A percentile compares a stretch with the other conserved stretches of the same genome.
Conservation (phyloP, 2,888 invertebrate species). For the Piscicola geometra region DNA sequence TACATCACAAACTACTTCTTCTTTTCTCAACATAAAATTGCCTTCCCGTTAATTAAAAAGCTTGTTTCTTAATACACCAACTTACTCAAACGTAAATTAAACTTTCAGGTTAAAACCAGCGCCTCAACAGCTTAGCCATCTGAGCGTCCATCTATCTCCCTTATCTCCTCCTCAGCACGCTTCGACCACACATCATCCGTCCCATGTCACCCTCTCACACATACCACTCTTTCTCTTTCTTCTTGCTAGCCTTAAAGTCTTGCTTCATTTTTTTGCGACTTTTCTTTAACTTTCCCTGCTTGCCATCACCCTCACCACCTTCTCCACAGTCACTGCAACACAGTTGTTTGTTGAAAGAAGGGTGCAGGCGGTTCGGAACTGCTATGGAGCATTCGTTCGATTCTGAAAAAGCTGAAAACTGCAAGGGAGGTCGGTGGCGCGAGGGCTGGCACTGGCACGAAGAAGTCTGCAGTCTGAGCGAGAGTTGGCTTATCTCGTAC, state of each 20-base stretch:
- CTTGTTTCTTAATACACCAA: too few relatives aligned
- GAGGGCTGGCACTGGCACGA: slow-evolving; percentile 5
- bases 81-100: too few relatives aligned
- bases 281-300: slow-evolving; percentile 14
- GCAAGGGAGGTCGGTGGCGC: background rate
- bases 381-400: background rate
- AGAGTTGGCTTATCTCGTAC: slow-evolving; percentile 20
- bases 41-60: too few relatives aligned
- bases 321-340: slow-evolving; percentile 11
- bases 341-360: background rate
- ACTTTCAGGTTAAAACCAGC: too few relatives aligned
- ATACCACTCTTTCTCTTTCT: slow-evolving; percentile 31
- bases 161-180: background rate
- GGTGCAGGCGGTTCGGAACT: background rate
- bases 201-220: slow-evolving; percentile 14
- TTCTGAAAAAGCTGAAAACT: too few relatives aligned
- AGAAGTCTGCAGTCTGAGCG: background rate
- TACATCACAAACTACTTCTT: too few relatives aligned
- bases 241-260: background rate
- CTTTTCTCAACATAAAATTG: too few relatives aligned
- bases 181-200: background rate
- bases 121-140: too few relatives aligned
- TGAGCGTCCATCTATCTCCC: background rate
- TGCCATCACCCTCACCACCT: background rate
- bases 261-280: background rate